Base-by-base conservation (phyloP, 2,797 vertebrate species). In the Pseudochromis fuscus region DNA sequence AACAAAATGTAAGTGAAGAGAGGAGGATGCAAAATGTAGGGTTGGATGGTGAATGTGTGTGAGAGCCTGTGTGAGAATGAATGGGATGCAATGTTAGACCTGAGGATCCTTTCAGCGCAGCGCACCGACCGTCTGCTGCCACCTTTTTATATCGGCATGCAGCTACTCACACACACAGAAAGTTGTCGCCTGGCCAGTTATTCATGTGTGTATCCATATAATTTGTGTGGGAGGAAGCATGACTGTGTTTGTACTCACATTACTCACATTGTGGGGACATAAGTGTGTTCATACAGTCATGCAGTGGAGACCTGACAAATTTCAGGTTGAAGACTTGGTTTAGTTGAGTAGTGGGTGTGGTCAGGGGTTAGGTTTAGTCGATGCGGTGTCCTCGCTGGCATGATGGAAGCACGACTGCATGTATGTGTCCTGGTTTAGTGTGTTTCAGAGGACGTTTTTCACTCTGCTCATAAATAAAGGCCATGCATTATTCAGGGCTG, bases 401-500 rank as follows among this genome's bases (percentile, higher is more conserved):
- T 49, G 60, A 37, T 2, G 35, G 31, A 52, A 52, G 31, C 31
- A 25, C 27, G 10, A 23, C 59, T 31, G 46, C 30, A 40, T 51
- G 72, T 24, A 38, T 42, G 18, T 3, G 18, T 3, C 5, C 35
- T 3, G 37, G 37, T 82, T 85, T 70, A 64, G 30, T 76, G 61
- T 50, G 76, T 82, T 90, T 88, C 81, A 83, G 66, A 79, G 77
- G 83, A 90, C 64, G 30, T 78, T 78, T n/a, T 85, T 77, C 87
- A 74, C 87, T 89, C 75, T 75, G 44, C 86, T 91, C 87, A 89
- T 89, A 90, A 87, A 90, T 87, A 86, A 86, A 68, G 59, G 1
- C 40, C 81, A 92, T 91, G 87, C 74, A 91, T 91, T 90, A 92
- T 93, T 93, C 89, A 92, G 58, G 37, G 42, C 2, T 45, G 82